phyloP scores from a whole-genome alignment of 2,888 invertebrate genomes.

The Cosmia trapezina region DNA sequence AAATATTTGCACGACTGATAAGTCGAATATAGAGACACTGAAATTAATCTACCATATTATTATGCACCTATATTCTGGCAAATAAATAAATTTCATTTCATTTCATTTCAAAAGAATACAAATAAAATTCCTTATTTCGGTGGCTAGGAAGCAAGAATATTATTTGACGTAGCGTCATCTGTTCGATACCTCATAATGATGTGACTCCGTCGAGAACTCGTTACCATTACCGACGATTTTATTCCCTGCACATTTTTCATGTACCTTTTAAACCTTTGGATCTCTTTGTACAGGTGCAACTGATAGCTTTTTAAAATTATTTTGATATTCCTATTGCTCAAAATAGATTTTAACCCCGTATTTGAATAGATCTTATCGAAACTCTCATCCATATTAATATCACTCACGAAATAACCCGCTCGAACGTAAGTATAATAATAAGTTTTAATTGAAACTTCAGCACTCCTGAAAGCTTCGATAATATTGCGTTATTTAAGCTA shows the following conservation, averaged over 20 bases:
- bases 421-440: no score
- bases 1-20: no score
- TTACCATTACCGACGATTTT: constrained; percentile 75
- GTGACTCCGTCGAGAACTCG: constrained; percentile 73
- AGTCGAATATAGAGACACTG: no score
- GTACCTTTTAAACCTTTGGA: constrained; percentile 63
- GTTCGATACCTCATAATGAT: constrained; percentile 75
- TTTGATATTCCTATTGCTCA: constrained; percentile 1
- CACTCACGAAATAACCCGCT: constrained; percentile 34
- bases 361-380: constrained; percentile 5
- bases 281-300: constrained; percentile 30
- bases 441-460: constrained; percentile 46
- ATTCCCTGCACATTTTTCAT: constrained; percentile 65
- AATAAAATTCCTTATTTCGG: constrained; percentile 44
- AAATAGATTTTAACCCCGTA: neutral
- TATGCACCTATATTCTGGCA: no score
- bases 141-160: constrained; percentile 52
- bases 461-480: constrained; percentile 33
- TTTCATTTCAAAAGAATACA: no score
- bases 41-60: no score
- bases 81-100: no score
- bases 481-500: constrained; percentile 17
- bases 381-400: constrained; percentile 43
- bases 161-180: constrained; percentile 56
- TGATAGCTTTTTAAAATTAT: constrained; percentile 27